Conservation (phyloP, 2,888 invertebrate genomes). For the Cephus rjabovi region DNA sequence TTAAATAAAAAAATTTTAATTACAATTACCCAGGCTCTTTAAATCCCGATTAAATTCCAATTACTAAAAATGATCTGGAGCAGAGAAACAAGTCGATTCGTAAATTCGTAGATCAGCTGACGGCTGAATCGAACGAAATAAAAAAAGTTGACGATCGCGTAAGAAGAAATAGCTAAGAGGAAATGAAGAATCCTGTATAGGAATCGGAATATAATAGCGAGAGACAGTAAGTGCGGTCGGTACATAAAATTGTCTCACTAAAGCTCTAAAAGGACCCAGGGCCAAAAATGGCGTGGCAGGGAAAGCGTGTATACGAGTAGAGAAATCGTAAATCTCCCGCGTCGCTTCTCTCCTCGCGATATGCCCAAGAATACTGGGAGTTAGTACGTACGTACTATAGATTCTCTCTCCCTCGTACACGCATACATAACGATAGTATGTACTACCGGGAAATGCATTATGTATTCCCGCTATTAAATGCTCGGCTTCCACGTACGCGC, state of each 20-base stretch:
- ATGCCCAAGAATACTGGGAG: neutral
- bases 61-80: neutral
- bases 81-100: no score
- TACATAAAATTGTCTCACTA: neutral
- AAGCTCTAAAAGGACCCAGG: slow-evolving; percentile 34
- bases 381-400: neutral
- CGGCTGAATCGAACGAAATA: neutral
- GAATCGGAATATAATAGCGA: slow-evolving; percentile 46
- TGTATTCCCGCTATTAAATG: slow-evolving; percentile 10
- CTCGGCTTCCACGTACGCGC: slow-evolving; percentile 6
- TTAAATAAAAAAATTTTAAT: no score
- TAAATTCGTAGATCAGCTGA: neutral
- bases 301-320: slow-evolving; percentile 39
- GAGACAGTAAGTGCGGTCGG: neutral
- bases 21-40: no score
- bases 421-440: slow-evolving; percentile 26
- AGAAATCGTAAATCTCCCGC: slow-evolving; percentile 52
- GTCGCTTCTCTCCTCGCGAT: neutral
- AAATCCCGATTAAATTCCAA: neutral
- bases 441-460: slow-evolving; percentile 29
- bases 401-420: neutral
- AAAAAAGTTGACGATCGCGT: neutral
- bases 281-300: slow-evolving; percentile 40
- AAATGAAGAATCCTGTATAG: neutral
- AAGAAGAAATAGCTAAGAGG: neutral